phyloP scores from a whole-genome alignment of 2,888 invertebrate species.

The Cryptocephalus primarius region DNA sequence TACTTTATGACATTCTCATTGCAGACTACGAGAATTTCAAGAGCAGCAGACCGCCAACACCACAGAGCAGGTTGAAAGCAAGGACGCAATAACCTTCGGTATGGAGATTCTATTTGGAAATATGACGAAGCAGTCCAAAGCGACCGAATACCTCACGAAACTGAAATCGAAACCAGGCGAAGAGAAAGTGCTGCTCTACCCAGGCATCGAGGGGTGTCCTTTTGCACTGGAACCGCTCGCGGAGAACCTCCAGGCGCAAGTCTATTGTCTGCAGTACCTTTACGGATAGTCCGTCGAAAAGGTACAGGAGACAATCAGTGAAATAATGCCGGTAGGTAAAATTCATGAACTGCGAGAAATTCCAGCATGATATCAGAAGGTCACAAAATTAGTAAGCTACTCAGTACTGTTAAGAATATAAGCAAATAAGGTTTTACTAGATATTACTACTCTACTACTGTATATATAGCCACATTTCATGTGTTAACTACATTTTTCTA shows the following conservation, averaged over 20 bases:
- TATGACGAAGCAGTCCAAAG: slow-evolving; percentile 45
- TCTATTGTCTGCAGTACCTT: slow-evolving; percentile 45
- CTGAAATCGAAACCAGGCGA: neutral
- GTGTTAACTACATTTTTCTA: no score
- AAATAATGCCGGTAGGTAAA: slow-evolving; percentile 42
- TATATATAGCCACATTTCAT: no score
- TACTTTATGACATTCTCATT: neutral
- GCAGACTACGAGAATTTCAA: slow-evolving; percentile 43
- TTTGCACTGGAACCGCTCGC: slow-evolving; percentile 43
- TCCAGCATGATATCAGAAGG: no score
- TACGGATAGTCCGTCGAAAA: slow-evolving; percentile 36
- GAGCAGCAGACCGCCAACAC: slow-evolving; percentile 32
- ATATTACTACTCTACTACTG: no score
- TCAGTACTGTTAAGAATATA: no score
- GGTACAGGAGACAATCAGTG: slow-evolving; percentile 41
- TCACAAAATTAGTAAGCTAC: no score
- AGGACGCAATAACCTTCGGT: slow-evolving; percentile 26
- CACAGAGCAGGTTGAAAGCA: slow-evolving; percentile 33
- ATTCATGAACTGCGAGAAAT: neutral
- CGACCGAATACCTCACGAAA: neutral
- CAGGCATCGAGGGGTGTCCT: slow-evolving; percentile 60
- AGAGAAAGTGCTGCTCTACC: slow-evolving; percentile 40
- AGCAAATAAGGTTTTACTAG: no score
- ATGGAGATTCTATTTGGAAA: slow-evolving; percentile 49
- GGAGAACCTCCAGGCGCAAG: slow-evolving; percentile 40